Conservation (phyloP, 2,797 vertebrate genomes). For the Carcharodon carcharias region DNA sequence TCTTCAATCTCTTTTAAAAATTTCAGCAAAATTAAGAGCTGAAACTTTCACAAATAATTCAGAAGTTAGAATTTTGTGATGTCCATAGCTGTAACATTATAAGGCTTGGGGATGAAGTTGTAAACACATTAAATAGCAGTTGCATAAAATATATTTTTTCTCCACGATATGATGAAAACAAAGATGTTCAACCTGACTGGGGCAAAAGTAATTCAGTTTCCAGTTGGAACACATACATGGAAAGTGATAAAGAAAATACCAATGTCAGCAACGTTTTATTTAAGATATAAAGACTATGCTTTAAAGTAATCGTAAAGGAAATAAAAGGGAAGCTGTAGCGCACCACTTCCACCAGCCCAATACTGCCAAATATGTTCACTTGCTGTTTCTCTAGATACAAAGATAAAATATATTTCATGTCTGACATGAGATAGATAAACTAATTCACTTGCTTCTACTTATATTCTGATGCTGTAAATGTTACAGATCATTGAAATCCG, state of each 20-base stretch:
- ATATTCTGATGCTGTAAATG: background rate
- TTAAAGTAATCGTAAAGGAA: background rate
- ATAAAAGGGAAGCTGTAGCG: background rate
- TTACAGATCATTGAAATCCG: background rate
- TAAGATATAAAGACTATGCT: background rate
- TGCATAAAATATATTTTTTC: background rate
- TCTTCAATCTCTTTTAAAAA: background rate
- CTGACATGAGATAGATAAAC: background rate
- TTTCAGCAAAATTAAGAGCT: background rate
- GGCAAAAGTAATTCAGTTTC: background rate
- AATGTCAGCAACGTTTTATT: background rate
- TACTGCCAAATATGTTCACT: background rate
- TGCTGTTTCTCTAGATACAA: background rate
- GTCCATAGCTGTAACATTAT: too few species aligned
- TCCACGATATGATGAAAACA: background rate
- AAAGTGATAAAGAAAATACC: background rate
- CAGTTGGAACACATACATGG: background rate
- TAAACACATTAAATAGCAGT: background rate
- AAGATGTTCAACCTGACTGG: background rate
- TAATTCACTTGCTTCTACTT: background rate
- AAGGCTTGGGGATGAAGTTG: background rate
- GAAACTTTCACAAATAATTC: background rate
- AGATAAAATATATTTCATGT: background rate
- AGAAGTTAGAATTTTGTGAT: background rate
- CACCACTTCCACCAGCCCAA: background rate